Base-by-base conservation (phyloP, 2,888 invertebrate species). In the Ectobius pallidus region DNA sequence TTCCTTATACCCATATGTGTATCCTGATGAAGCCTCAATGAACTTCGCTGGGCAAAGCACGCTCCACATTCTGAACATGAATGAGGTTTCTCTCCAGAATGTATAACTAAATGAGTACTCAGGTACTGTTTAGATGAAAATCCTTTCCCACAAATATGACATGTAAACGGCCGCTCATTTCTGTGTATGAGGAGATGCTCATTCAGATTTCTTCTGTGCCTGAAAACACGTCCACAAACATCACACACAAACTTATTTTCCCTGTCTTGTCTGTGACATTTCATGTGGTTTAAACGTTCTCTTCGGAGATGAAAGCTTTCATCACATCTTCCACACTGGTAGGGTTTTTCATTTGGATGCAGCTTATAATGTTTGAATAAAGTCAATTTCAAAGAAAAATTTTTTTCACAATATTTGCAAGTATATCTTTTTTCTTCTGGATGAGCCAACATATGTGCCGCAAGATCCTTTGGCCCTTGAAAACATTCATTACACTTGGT, bases 361-460 rank as follows among this genome's bases (percentile, higher is more conserved):
- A 11, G 20, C 25, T 52, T 22, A 22, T 22, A 4, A 11, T 52
- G 52, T 22, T 25, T 20, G 20, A 25, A 32, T 25, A 76, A 58
- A 39, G 76, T 70, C 3, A 71, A 72, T 58, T 76, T 76, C 27
- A 73, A 74, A 0, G 73, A 62, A 46, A 75, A 76, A 6, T 65
- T 55, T 65, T 76, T 75, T 55, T 70, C 72, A 62, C 76, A 76
- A 70, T 46, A 72, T 42, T 71, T 70, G 42, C 75, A 75, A 14
- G 71, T 65, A 34, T 67, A 75, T 20, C 74, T 73, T n/a, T 74
- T 30, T 58, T 82, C 81, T 7, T 84, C 82, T 1, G 83, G 81
- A 73, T 86, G 86, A 20, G 78, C 80, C 69, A 81, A 80, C 74
- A 83, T 84, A 75, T 86, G 86, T n/a, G n/a, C n/a, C n/a, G n/a